These are phyloP conservation scores for Orgyia antiqua DNA, from an alignment of 2,888 invertebrate species.

Conservation along the genomic window DNA sequence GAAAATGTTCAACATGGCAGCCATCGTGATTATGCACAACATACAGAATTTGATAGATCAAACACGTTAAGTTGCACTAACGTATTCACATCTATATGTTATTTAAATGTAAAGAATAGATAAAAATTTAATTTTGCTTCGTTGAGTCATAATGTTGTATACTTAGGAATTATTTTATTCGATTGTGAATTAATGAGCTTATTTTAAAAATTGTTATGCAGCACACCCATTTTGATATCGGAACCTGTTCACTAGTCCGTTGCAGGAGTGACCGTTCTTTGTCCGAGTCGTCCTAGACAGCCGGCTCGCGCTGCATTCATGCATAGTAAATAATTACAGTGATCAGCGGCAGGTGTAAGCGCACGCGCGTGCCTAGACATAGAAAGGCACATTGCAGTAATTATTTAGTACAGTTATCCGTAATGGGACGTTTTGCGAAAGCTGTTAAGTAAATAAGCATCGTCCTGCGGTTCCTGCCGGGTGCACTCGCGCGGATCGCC, in stretches of 20 bases:
- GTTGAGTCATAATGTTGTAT: constrained; percentile 41
- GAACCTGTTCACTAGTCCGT: constrained; percentile 61
- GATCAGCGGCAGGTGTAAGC: constrained; percentile 72
- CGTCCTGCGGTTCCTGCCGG: constrained; percentile 66
- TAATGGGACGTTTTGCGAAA: constrained; percentile 76
- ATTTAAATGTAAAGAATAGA: constrained; percentile 15
- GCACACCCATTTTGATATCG: constrained; percentile 62
- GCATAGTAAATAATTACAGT: constrained; percentile 77
- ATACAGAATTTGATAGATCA: too few species aligned
- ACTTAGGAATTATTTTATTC: constrained; percentile 44
- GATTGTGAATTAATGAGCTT: constrained; percentile 57
- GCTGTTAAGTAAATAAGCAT: constrained; percentile 75
- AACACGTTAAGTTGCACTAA: too few species aligned
- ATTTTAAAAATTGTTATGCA: constrained; percentile 58
- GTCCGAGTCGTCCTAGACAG: constrained; percentile 71
- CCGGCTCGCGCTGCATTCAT: constrained; percentile 66
- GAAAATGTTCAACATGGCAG: too few species aligned
- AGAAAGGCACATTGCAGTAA: constrained; percentile 78
- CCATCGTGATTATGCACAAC: too few species aligned
- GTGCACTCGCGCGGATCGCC: constrained; percentile 36
- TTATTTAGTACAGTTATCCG: constrained; percentile 77
- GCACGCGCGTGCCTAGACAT: constrained; percentile 75
- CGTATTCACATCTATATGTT: too few species aligned
- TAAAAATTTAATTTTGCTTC: constrained; percentile 8
- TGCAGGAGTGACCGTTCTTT: constrained; percentile 65